These are phyloP conservation scores for Spisula solida DNA, from an alignment of 2,888 invertebrate genomes.

Conservation along the genomic window DNA sequence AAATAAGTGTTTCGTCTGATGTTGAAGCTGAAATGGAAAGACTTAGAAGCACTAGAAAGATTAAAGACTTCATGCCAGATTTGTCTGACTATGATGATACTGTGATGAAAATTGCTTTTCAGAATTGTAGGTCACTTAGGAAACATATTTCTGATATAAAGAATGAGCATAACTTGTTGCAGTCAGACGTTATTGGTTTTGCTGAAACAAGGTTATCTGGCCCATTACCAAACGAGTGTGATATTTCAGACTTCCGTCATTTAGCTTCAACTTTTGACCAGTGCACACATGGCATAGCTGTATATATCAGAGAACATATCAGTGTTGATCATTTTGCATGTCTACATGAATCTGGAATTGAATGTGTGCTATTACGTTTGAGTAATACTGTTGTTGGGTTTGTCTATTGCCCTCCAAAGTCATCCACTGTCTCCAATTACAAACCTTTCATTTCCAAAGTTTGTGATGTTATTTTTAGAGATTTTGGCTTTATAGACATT, in stretches of 20 bases:
- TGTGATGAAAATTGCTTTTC: not conserved
- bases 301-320: slow-evolving; percentile 25
- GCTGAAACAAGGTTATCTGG: slow-evolving; percentile 50
- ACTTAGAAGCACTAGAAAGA: slow-evolving; percentile 30
- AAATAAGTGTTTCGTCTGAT: slow-evolving; percentile 50
- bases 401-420: slow-evolving; percentile 41
- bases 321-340: slow-evolving; percentile 14
- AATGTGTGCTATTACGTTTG: not conserved
- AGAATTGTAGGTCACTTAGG: slow-evolving; percentile 22
- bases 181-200: slow-evolving; percentile 46
- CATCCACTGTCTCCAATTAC: slow-evolving; percentile 11
- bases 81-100: slow-evolving; percentile 21
- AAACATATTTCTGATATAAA: slow-evolving; percentile 54
- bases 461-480: not conserved
- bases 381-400: slow-evolving; percentile 6
- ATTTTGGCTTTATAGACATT: not conserved
- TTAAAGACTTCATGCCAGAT: not conserved
- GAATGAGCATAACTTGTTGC: slow-evolving; percentile 30
- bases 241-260: slow-evolving; percentile 30
- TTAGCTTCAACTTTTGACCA: slow-evolving; percentile 32
- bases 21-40: slow-evolving; percentile 62
- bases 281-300: slow-evolving; percentile 47
- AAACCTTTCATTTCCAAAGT: not conserved
- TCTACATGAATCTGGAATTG: not conserved
- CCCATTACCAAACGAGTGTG: not conserved